Conservation (phyloP, 2,113 vertebrate species). For the cattle (Bos taurus) region ARS-UCD2.0 NC_037351.1:5862001-5862500, state of each 20-base stretch:
- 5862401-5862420: not conserved
- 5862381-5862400: not conserved
- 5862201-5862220: not conserved
- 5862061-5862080: not conserved
- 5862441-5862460: not conserved
- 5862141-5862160: not conserved
- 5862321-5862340: not conserved
- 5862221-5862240: not conserved
- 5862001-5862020: not conserved
- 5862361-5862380: not conserved
- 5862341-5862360: not conserved
- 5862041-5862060: not conserved
- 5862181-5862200: not conserved
- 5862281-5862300: not conserved
- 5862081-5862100: not conserved
- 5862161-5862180: not conserved
- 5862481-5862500: not conserved
- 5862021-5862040: not conserved
- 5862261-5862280: not conserved
- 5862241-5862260: not conserved
- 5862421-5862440: not conserved
- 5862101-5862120: not conserved
- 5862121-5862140: too few species aligned
- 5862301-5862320: not conserved
- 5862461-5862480: not conserved